These are phyloP conservation scores for Dioctria rufipes DNA, from an alignment of 2,888 invertebrate genomes.

Conservation along the genomic window DNA sequence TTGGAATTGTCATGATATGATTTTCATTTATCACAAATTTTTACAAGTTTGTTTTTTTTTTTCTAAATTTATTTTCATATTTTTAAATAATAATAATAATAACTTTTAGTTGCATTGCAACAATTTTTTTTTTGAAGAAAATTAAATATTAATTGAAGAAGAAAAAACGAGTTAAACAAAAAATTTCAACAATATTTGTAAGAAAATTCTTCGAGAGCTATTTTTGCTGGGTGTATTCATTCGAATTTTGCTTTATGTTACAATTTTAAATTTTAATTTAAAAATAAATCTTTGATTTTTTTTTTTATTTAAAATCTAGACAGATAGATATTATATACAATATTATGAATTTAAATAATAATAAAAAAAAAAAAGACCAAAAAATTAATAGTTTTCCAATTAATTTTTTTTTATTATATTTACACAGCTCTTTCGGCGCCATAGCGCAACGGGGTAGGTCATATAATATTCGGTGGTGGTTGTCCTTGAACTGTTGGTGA, in stretches of 20 bases:
- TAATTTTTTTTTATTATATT: conserved; percentile 42
- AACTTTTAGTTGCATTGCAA: no score
- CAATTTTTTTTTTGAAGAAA: no score
- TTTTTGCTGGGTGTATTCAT: no score
- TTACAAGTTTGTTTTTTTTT: conserved; percentile 2
- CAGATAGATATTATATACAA: no score
- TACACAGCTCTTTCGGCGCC: conserved; percentile 69
- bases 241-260: no score
- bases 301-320: no score
- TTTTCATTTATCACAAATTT: conserved; percentile 51
- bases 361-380: background rate
- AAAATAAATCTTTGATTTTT: no score
- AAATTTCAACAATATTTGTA: no score
- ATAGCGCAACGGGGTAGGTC: conserved; percentile 72
- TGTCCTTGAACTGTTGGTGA: conserved; percentile 64
- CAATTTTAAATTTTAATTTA: no score
- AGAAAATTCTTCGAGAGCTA: no score
- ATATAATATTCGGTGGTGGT: conserved; percentile 70
- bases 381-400: background rate
- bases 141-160: background rate
- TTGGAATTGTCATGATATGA: conserved; percentile 53
- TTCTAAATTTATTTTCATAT: background rate
- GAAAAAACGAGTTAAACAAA: background rate
- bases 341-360: no score
- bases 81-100: background rate